Evolutionary conservation across 2,888 invertebrate species (phyloP).

Genomic region (Andrena minutula): DNA sequence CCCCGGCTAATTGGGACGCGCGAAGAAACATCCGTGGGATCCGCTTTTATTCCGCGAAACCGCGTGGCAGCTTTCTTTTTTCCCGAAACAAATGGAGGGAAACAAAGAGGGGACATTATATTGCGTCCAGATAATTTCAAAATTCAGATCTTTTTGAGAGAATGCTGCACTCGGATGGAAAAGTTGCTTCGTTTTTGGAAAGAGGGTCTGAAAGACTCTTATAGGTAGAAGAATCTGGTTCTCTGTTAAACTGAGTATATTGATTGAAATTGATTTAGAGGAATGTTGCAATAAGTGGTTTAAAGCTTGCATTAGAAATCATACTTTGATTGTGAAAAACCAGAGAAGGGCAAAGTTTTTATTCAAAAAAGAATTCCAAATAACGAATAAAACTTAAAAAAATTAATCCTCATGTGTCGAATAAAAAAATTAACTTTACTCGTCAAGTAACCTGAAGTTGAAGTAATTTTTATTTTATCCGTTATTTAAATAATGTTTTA

Average conservation of each 20-base stretch:
- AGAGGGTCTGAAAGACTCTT: background rate
- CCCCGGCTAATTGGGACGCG: slow-evolving; percentile 39
- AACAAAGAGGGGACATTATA: background rate
- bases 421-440: too few relatives aligned
- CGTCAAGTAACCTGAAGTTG: too few relatives aligned
- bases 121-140: background rate
- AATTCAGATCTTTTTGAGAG: background rate
- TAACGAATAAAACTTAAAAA: too few relatives aligned
- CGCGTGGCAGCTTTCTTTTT: background rate
- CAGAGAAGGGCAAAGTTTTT: too few relatives aligned
- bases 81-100: background rate
- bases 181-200: too few relatives aligned
- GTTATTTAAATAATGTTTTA: too few relatives aligned
- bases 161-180: background rate
- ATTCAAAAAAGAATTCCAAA: too few relatives aligned
- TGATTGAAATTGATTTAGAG: background rate
- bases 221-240: background rate
- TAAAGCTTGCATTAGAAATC: too few relatives aligned
- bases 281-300: too few relatives aligned
- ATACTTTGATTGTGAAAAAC: too few relatives aligned
- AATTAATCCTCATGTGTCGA: too few relatives aligned
- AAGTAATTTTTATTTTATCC: too few relatives aligned
- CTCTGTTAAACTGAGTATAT: background rate
- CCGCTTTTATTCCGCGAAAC: background rate
- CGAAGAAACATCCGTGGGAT: slow-evolving; percentile 30